Base-by-base conservation (phyloP, 2,113 vertebrate genomes). In the Phocoena phocoena region DNA sequence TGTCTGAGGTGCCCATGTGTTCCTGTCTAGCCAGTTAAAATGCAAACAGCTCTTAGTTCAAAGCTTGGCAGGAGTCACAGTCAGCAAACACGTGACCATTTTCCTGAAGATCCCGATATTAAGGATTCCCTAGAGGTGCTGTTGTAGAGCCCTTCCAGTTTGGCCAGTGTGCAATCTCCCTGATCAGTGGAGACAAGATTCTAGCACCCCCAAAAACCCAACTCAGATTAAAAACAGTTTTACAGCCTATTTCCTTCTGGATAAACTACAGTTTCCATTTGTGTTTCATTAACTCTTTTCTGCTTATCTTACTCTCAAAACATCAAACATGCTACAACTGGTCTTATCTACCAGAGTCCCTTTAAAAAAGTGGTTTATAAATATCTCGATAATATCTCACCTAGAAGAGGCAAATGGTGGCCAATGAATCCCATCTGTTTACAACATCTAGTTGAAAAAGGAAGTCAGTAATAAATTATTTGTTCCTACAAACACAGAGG, bases 201-300 rank as follows among this genome's bases (percentile, higher is more conserved):
- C 62, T 58, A 55, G 70, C 20, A 70, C 26, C 3, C 13, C 1
- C 4, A 2, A 12, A 71, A 85, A 33, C 4, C n/a, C 53, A 77
- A 58, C 10, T 65, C 41, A 33, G 53, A 38, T 47, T 73, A 73
- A 95, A 92, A 88, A 8, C n/a, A 83, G 60, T 44, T 83, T 76
- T 71, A 62, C 4, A 77, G 53, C 76, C 17, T 83, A 41, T 71
- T 83, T 77, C n/a, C 88, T 77, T 36, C 38, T 88, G 53, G 44
- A 55, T 62, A 71, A 95, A 41, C 44, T 92, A 89, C 3, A 47
- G 63, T 31, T 77, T 95, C 7, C 47, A 47, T 91, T 97, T 91
- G 36, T 63, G 33, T 87, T 88, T 88, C 31, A 60, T 67, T 88
- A 53, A 21, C 7, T 67, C 60, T 83, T 88, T 70, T 58, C 28